Evolutionary conservation across 2,113 vertebrate genomes (phyloP), one percentile per base, ranked within the genome.

Genomic region (Empidonax traillii): DNA sequence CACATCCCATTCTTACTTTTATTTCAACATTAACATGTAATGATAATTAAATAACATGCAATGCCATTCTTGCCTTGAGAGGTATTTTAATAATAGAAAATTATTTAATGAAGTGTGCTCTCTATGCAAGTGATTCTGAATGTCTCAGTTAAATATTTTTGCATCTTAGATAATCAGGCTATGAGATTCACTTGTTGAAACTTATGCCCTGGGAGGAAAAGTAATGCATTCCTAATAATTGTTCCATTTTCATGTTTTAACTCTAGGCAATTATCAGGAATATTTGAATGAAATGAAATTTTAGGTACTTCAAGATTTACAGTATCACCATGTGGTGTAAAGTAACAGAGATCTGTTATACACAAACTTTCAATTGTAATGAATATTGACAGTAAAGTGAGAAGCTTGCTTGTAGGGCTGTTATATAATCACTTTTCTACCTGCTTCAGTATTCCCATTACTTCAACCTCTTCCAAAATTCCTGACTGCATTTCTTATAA

Each of bases 161-260:
- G 68, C 69, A 84, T 94, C 71, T 85, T 61, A 69, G 76, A 89
- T 55, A 58, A 91, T 94, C 97, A 87, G 15, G n/a, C 89, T 94
- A 7, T 58, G 55, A 52, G 52, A 87, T 94, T 96, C 85, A 82
- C 96, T 98, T 94, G 89, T 89, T 97, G 95, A 94, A 93, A 97
- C 77, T 52, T 46, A 63, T 73, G 74, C 93, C 84, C 49, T 73
- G 63, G 66, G 75, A 91, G 52, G 62, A 80, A 59, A 55, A 94
- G 89, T 87, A 94, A 94, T 78, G 23, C 41, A 66, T 95, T 94
- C 79, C 81, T 96, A 95, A 88, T 81, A 92, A 87, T 91, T 79
- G 76, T 89, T 95, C 77, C 46, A 61, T 86, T 96, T 90, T n/a
- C 43, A 20, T 87, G 65, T 76, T 43, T 95, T 85, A 81, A 79